Evolutionary conservation across 1,140 invertebrate genomes (phyloP).

Genomic region (Lepeophtheirus salmonis): DNA sequence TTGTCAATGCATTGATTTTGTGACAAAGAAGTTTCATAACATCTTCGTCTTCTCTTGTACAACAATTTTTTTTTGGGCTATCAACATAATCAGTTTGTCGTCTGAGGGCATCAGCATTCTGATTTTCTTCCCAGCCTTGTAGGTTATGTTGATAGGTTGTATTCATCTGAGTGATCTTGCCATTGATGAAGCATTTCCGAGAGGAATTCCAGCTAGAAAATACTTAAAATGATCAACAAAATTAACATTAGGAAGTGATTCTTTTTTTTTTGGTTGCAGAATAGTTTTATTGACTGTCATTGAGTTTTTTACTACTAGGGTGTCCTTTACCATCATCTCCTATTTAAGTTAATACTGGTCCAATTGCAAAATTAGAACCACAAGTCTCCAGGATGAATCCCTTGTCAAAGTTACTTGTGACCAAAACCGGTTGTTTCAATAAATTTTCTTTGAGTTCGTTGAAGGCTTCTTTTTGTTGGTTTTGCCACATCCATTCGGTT

Average conservation of each 20-base stretch:
- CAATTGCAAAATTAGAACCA: neutral
- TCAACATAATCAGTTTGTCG: neutral
- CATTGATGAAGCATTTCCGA: neutral
- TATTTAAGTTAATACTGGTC: neutral
- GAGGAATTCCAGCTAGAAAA: neutral
- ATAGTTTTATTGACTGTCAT: neutral
- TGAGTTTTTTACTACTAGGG: neutral
- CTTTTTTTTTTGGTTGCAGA: conserved; percentile 5
- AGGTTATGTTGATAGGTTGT: neutral
- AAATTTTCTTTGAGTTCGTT: neutral
- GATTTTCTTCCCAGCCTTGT: neutral
- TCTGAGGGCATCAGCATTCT: neutral
- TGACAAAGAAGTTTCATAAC: neutral
- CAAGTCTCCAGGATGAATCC: neutral
- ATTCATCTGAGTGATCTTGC: neutral
- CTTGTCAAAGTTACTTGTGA: neutral
- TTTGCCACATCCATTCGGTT: neutral
- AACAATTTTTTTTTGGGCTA: neutral
- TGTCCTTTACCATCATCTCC: neutral
- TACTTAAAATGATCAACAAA: conserved; percentile 7
- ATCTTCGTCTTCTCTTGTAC: neutral
- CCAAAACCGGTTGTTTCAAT: neutral
- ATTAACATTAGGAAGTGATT: neutral
- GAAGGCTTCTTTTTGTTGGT: neutral
- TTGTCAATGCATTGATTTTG: neutral